Evolutionary conservation across 2,888 invertebrate species (phyloP).

Genomic region (Saturnia japonica): DNA sequence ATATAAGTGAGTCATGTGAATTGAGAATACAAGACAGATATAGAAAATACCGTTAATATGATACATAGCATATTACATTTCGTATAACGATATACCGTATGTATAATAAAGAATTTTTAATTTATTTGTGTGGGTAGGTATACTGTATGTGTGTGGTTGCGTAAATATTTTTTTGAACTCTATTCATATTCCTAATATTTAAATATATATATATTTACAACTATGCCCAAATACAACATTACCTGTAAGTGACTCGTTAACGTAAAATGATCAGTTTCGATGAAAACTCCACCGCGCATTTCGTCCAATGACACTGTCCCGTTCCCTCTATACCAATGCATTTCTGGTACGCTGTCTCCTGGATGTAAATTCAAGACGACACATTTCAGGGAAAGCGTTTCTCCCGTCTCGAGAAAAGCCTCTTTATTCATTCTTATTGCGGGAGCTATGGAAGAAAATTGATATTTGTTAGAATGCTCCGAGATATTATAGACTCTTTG

Average conservation of each 20-base stretch:
- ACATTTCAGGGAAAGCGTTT: conserved; percentile 71
- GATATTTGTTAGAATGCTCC: conserved; percentile 13
- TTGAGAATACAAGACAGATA: too few relatives aligned
- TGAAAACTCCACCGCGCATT: conserved; percentile 73
- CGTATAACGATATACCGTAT: too few relatives aligned
- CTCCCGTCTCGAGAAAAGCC: conserved; percentile 71
- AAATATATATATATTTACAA: too few relatives aligned
- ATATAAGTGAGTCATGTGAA: too few relatives aligned
- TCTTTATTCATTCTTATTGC: conserved; percentile 71
- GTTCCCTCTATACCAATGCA: conserved; percentile 70
- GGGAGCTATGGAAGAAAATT: conserved; percentile 54
- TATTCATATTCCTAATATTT: too few relatives aligned
- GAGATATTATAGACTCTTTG: background rate
- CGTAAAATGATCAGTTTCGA: conserved; percentile 70
- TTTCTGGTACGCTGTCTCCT: conserved; percentile 52
- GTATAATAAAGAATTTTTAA: too few relatives aligned
- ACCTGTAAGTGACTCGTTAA: conserved; percentile 74
- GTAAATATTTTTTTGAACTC: too few relatives aligned
- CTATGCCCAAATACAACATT: conserved; percentile 21
- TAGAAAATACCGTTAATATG: too few relatives aligned
- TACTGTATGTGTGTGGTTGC: too few relatives aligned
- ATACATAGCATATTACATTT: too few relatives aligned
- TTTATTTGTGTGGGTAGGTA: too few relatives aligned
- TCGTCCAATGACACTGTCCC: conserved; percentile 61
- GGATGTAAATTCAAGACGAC: conserved; percentile 61